These are phyloP conservation scores for Hippocampus comes DNA, from an alignment of 2,113 vertebrate species.

Conservation along the genomic window DNA sequence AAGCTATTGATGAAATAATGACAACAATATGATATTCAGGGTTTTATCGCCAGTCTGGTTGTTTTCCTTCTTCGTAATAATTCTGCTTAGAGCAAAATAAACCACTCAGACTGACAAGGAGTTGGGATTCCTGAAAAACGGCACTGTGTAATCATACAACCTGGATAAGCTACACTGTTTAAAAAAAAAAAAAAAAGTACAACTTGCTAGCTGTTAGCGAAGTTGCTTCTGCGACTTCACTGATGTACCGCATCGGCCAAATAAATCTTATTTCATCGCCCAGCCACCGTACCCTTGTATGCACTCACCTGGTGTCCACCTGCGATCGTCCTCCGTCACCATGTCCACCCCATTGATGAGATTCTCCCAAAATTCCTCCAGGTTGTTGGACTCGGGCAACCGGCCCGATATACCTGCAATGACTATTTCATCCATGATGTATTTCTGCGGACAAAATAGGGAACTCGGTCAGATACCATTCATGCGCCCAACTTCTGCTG, in stretches of 20 bases:
- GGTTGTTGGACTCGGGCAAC: conserved; percentile 87
- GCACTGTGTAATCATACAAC: too few species aligned
- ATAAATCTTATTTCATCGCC: neutral
- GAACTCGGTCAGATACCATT: neutral
- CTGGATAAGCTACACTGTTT: too few species aligned
- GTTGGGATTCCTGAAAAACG: too few species aligned
- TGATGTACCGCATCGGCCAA: neutral
- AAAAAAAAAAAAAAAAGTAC: too few species aligned
- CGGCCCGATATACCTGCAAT: conserved; percentile 91
- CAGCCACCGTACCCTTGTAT: neutral
- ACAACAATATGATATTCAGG: neutral
- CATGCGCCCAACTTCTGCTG: neutral
- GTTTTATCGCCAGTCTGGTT: neutral
- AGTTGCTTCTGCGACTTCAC: too few species aligned
- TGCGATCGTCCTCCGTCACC: conserved; percentile 91
- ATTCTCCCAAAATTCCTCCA: conserved; percentile 97
- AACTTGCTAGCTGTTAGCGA: too few species aligned
- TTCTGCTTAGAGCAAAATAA: too few species aligned
- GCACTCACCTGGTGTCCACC: conserved; percentile 89
- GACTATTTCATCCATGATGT: conserved; percentile 90
- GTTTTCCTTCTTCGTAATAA: too few species aligned
- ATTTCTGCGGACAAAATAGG: conserved; percentile 25
- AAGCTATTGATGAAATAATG: neutral
- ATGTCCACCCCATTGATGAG: conserved; percentile 90
- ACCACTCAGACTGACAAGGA: too few species aligned